Percentiles rank a stretch among this genome's conserved stretches.
Conservation (phyloP, 1,140 invertebrate genomes). For the Heliothis subflexa region DNA sequence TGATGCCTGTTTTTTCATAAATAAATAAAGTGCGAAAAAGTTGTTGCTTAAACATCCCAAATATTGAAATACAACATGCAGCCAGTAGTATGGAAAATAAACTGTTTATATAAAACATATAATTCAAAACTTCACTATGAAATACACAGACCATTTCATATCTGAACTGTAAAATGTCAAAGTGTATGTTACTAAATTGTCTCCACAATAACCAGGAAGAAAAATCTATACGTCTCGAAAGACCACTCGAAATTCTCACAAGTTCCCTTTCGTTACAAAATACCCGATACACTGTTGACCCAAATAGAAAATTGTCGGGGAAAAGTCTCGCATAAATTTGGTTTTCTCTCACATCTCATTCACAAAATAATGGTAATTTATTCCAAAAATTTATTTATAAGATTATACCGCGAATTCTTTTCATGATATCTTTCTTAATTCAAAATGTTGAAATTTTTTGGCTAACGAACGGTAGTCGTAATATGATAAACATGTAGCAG, state of each 20-base stretch:
- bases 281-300: constrained; percentile 33
- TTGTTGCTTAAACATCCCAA: too few species aligned
- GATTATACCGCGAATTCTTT: not conserved
- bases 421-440: not conserved
- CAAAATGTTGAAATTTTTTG: not conserved
- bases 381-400: constrained; percentile 28
- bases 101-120: too few species aligned
- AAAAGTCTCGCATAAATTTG: constrained; percentile 37
- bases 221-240: not conserved
- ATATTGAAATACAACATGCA: too few species aligned
- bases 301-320: constrained; percentile 32
- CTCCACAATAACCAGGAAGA: not conserved
- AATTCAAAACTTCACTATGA: too few species aligned
- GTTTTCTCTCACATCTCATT: constrained; percentile 27
- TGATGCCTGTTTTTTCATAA: too few species aligned
- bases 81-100: too few species aligned
- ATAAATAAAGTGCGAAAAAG: too few species aligned
- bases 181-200: too few species aligned
- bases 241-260: not conserved
- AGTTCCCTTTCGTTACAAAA: constrained; percentile 12
- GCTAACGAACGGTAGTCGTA: constrained; percentile 13
- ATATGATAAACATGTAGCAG: not conserved
- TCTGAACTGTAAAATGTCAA: too few species aligned
- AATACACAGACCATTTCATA: too few species aligned
- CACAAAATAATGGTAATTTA: constrained; percentile 42